Base-by-base conservation (phyloP, 1,140 invertebrate species). In the Drosophila kurseongensis region DNA sequence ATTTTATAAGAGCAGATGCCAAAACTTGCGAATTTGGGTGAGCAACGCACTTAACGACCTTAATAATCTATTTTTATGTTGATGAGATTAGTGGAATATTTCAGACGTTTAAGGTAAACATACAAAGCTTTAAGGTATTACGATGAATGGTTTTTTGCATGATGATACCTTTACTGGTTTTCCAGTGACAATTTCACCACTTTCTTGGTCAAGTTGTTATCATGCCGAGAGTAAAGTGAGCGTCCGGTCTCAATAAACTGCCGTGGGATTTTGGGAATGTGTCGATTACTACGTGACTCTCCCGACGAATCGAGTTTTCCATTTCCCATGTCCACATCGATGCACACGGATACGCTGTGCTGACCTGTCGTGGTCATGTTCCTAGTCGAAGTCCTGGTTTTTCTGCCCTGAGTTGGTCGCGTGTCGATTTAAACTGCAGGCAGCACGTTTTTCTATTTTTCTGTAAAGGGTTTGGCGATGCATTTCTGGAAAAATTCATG, bases 271-370 rank as follows among this genome's bases (percentile, higher is more conserved):
- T 73, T 23, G 66, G 77, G 78, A 84, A 85, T 81, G 78, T 75
- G 72, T 51, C 78, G 78, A 85, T 86, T 86, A 86, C 68, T 85
- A 85, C 83, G 82, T 85, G 81, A 85, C 78, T 50, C 65, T 67
- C 42, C 32, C 57, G 77, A 54, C 52, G 51, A 66, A 86, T 67
- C 61, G 78, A 78, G 75, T 71, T 86, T 78, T 63, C 38, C 57
- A 56, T 57, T 47, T 59, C 7, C 44, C 9, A 45, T 47, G 44
- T 23, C 16, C 47, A 47, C 42, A 56, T 44, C 59, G 52, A 38
- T 75, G 72, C 72, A 75, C 45, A 42, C 60, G 59, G 72, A 27
- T 75, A 52, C 61, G 60, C 58, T 45, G 60, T 27, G 41, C 10
- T 56, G 50, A 23, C 63, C 35, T 35, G 32, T 23, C 55, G 32